These are phyloP conservation scores for Pseudococcus jackbeardsleyi DNA, from an alignment of 2,888 invertebrate genomes.

Conservation along the genomic window DNA sequence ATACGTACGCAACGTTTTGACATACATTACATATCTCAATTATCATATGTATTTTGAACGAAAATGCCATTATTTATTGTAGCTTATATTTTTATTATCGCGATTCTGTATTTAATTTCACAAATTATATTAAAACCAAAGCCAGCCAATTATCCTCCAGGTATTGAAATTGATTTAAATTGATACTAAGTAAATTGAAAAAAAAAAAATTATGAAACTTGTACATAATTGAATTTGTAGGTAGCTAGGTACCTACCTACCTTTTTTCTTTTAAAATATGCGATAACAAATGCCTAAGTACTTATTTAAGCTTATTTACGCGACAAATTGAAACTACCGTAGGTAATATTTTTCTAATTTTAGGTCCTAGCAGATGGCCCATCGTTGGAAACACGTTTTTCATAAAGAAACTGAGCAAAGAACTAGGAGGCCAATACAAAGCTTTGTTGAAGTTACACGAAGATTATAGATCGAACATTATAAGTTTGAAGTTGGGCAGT, in stretches of 20 bases:
- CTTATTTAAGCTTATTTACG: too few species aligned
- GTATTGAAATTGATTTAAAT: background rate
- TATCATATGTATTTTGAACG: too few species aligned
- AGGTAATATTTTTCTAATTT: constrained; percentile 61
- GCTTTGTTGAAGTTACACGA: constrained; percentile 72
- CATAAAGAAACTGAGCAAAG: constrained; percentile 69
- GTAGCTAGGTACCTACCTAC: too few species aligned
- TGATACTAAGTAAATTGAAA: too few species aligned
- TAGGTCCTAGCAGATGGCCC: constrained; percentile 72
- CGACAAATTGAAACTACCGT: too few species aligned
- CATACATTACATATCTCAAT: too few species aligned
- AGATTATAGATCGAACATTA: constrained; percentile 72
- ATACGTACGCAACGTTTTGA: too few species aligned
- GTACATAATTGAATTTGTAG: too few species aligned
- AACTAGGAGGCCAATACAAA: constrained; percentile 73
- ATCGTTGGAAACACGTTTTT: constrained; percentile 70
- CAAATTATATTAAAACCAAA: background rate
- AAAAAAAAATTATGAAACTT: too few species aligned
- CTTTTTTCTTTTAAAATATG: too few species aligned
- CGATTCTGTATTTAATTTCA: background rate
- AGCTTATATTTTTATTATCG: background rate
- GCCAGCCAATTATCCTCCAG: background rate
- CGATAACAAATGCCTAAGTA: too few species aligned
- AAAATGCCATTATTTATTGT: background rate
- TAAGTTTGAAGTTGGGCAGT: constrained; percentile 75